Evolutionary conservation across 2,888 invertebrate genomes (phyloP).

Genomic region (Drosophila longiperda): DNA sequence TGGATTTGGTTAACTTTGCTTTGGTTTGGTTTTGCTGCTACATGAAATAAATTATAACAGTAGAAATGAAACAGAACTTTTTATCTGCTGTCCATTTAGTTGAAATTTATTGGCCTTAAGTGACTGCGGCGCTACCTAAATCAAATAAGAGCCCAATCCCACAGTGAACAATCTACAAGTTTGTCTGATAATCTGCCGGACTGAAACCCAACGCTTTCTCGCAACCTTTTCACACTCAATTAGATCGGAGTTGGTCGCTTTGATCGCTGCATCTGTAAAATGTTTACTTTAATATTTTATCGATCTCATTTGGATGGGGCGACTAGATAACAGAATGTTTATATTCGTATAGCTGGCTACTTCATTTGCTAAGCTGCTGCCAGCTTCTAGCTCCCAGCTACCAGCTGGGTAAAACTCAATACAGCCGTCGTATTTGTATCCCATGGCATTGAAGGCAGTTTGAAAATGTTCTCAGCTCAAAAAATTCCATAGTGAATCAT

Average conservation of each 20-base stretch:
- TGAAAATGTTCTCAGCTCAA: slow-evolving; percentile 80
- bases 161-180: slow-evolving; percentile 5
- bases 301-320: slow-evolving; percentile 73
- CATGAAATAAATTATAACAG: slow-evolving; percentile 79
- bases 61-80: slow-evolving; percentile 74
- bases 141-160: slow-evolving; percentile 2
- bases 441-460: slow-evolving; percentile 62
- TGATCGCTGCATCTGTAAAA: slow-evolving; percentile 58
- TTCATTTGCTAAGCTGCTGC: slow-evolving; percentile 48
- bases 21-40: slow-evolving; percentile 15
- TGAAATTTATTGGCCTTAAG: slow-evolving; percentile 72
- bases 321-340: slow-evolving; percentile 43
- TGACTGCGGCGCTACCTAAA: slow-evolving; percentile 62
- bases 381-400: slow-evolving; percentile 27
- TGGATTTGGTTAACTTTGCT: slow-evolving; percentile 9
- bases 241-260: slow-evolving; percentile 54
- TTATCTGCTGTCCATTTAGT: slow-evolving; percentile 69
- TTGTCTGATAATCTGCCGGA: slow-evolving; percentile 23
- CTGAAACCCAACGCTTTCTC: slow-evolving; percentile 19
- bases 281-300: slow-evolving; percentile 74
- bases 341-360: slow-evolving; percentile 51
- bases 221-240: slow-evolving; percentile 78
- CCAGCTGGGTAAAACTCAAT: slow-evolving; percentile 34
- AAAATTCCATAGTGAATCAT: slow-evolving; percentile 80
- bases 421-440: slow-evolving; percentile 36